Conservation (phyloP, 2,113 vertebrate genomes). For the Pyrgilauda ruficollis region DNA sequence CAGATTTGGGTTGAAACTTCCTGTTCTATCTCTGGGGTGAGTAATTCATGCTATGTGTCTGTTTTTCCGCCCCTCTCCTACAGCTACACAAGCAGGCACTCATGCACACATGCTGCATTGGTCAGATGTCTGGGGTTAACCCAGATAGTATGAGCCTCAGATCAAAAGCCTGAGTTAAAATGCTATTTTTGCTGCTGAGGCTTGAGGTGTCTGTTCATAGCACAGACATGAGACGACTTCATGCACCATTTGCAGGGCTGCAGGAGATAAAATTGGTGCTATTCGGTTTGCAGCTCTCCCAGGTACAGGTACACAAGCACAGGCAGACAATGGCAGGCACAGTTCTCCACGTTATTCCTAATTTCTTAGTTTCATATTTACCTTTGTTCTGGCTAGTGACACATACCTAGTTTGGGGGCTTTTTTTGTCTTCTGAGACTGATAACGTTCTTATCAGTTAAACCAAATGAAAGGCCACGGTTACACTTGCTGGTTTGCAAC, state of each 20-base stretch:
- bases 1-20: slow-evolving; percentile 30
- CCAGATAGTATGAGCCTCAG: neutral
- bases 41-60: neutral
- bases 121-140: slow-evolving; percentile 47
- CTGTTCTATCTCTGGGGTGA: slow-evolving; percentile 39
- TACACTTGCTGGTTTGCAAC: neutral
- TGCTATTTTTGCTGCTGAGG: neutral
- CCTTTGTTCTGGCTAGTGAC: neutral
- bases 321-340: neutral
- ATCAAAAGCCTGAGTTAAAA: neutral
- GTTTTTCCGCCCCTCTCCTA: slow-evolving; percentile 20
- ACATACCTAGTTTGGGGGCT: neutral
- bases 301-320: neutral
- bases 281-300: neutral
- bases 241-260: neutral
- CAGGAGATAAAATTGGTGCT: neutral
- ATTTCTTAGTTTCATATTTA: neutral
- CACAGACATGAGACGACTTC: neutral
- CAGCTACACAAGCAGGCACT: neutral
- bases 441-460: neutral
- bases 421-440: neutral
- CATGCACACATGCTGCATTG: slow-evolving; percentile 15
- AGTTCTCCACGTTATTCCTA: neutral
- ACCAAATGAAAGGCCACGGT: neutral
- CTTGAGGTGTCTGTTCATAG: neutral